Evolutionary conservation across 2,888 invertebrate species (phyloP), one percentile per base, ranked within the genome.

Genomic region (Hedya salicella): DNA sequence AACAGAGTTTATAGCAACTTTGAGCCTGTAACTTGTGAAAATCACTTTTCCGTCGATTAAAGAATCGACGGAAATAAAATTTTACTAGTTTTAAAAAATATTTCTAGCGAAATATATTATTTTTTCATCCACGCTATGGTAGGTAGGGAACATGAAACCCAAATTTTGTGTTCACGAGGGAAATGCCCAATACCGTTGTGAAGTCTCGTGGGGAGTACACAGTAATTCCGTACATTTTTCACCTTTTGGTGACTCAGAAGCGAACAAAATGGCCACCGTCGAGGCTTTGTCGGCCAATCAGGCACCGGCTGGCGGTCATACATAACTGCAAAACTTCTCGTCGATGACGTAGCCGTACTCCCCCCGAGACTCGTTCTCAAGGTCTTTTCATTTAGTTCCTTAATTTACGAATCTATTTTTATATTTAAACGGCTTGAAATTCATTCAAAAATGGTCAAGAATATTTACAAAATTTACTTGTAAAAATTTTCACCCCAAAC

Each of bases 261-360:
- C 83, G 85, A 80, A 87, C 93, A 94, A 95, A 93, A 94, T 94
- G 94, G 94, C 94, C 92, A 93, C 93, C 91, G 85, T 82, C 86
- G 85, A 91, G 91, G 90, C 87, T 89, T 86, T 87, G 82, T 86
- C 84, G 85, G 82, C 91, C 91, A 91, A 91, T 91, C 86, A 75
- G 82, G 78, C 77, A 75, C 78, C 76, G 76, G 79, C 81, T 83
- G 76, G 81, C 81, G 76, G 78, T 79, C 75, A 85, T 83, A 87
- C 85, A 83, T 89, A 89, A 79, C 85, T 87, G 87, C 83, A 85
- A 87, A 81, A 89, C 86, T 83, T 78, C 81, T 80, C 78, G 81
- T 78, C 77, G 75, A 79, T 91, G 91, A 92, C 92, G 92, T 91
- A 86, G 78, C 71, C 76, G 85, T 81, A 90, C 91, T 90, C 86